phyloP scores from a whole-genome alignment of 2,113 vertebrate species.

The Manacus vitellinus region DNA sequence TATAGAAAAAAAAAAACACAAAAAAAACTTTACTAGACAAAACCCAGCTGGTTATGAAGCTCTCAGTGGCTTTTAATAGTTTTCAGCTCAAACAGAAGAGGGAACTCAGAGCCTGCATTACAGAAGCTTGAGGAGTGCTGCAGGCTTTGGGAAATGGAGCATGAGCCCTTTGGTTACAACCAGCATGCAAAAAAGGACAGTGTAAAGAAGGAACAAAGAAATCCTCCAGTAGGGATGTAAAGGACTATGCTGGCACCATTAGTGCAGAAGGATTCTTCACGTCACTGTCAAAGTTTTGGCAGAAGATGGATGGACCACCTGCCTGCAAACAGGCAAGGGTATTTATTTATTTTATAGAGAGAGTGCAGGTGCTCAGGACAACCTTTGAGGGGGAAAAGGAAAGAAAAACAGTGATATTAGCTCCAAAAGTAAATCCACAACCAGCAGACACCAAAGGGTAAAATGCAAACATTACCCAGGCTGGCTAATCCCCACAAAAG shows the following conservation, averaged over 20 bases:
- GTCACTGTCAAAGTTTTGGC: background rate
- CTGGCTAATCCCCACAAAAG: background rate
- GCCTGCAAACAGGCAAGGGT: background rate
- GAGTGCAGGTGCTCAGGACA: background rate
- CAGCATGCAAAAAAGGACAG: background rate
- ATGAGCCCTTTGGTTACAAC: background rate
- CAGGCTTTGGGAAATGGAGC: background rate
- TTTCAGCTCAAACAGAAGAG: slow-evolving; percentile 25
- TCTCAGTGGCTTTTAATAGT: background rate
- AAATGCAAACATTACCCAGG: background rate
- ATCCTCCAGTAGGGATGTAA: background rate
- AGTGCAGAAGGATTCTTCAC: background rate
- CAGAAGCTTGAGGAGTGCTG: background rate
- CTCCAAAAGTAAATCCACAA: background rate
- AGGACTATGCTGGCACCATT: background rate
- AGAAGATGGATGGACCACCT: background rate
- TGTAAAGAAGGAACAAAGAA: background rate
- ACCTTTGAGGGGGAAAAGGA: background rate
- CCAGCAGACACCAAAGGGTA: background rate
- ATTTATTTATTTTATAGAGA: background rate
- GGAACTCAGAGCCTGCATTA: background rate
- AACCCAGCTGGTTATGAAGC: background rate
- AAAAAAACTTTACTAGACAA: background rate
- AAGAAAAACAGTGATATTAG: background rate
- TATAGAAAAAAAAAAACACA: background rate